Evolutionary conservation across 2,113 vertebrate species (phyloP), one percentile per base, ranked within the genome.

Genomic region (Sula dactylatra): DNA sequence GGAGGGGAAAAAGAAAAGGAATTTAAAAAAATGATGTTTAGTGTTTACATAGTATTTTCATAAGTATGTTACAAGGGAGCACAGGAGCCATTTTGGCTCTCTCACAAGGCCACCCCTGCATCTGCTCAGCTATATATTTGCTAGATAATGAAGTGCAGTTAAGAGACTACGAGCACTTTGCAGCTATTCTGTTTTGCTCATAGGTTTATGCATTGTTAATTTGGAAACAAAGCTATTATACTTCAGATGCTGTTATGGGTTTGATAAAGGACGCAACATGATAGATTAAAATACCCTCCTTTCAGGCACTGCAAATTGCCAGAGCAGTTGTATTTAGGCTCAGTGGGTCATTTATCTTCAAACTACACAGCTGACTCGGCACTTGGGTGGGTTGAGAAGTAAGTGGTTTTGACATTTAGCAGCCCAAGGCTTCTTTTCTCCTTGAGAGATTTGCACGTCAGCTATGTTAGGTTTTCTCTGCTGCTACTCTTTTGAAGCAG

Each of bases 371-470:
- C 96, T 97, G 97, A 98, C 59, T 95, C 16, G 66, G 96, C 89
- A 93, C 64, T 96, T 90, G 66, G n/a, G 64, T 81, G 32, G 58
- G 86, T 86, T 89, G 61, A 96, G 86, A 96, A 97, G 85, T 93
- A 93, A 97, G 76, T 4, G 22, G 7, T 76, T 97, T 86, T 98
- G 96, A 97, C 93, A 87, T 90, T 95, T 87, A 94, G 79, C 76
- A 86, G 93, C 88, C 97, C 45, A 77, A 97, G 96, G 92, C 90
- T 96, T 94, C 93, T 95, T 96, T 97, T 95, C 94, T 98, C 88
- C 96, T 98, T 97, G 93, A 95, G 89, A 97, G 84, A 96, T 81
- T 96, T 95, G 78, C 82, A 44, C 72, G 88, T 93, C 93, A 95
- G 67, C 73, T 93, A 72, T 32, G 61, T 72, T 87, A n/a, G 29